Evolutionary conservation across 2,113 vertebrate genomes (phyloP).

Genomic region (Psammodynastes pulverulentus): DNA sequence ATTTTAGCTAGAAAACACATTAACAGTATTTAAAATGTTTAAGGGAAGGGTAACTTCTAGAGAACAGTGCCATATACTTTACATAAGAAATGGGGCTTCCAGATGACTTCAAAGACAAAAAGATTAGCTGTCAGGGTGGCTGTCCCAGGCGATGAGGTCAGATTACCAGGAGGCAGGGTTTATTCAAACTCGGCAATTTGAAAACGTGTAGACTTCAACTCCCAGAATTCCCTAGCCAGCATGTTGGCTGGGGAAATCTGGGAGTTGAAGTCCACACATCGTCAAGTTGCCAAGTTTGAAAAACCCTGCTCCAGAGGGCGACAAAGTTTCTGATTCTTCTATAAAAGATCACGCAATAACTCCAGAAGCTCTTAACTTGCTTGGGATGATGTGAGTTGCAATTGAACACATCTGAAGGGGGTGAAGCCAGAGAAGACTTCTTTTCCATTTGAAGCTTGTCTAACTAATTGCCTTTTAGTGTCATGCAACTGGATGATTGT

Average conservation of each 20-base stretch:
- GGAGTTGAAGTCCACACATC: not conserved
- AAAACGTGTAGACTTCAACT: not conserved
- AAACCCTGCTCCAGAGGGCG: not conserved
- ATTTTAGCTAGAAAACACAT: not conserved
- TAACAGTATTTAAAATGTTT: too few relatives aligned
- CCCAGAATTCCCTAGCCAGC: not conserved
- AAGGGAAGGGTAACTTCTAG: not conserved
- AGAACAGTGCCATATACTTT: not conserved
- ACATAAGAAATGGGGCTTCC: not conserved
- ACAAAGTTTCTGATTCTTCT: not conserved
- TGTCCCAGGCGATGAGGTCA: not conserved
- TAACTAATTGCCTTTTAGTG: not conserved
- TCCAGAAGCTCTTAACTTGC: not conserved
- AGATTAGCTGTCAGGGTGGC: not conserved
- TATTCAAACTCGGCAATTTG: not conserved
- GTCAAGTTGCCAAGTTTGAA: not conserved
- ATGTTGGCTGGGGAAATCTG: not conserved
- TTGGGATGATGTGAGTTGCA: not conserved
- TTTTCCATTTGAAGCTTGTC: not conserved
- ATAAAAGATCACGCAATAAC: too few relatives aligned
- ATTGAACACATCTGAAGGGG: not conserved
- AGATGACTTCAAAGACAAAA: not conserved
- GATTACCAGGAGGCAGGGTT: not conserved
- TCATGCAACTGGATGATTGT: not conserved
- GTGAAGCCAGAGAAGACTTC: not conserved